Evolutionary conservation across 53 echinoderm and acorn worm genomes (phyloP), one percentile per base, ranked within the genome.

Genomic region (Apostichopus leukothele): DNA sequence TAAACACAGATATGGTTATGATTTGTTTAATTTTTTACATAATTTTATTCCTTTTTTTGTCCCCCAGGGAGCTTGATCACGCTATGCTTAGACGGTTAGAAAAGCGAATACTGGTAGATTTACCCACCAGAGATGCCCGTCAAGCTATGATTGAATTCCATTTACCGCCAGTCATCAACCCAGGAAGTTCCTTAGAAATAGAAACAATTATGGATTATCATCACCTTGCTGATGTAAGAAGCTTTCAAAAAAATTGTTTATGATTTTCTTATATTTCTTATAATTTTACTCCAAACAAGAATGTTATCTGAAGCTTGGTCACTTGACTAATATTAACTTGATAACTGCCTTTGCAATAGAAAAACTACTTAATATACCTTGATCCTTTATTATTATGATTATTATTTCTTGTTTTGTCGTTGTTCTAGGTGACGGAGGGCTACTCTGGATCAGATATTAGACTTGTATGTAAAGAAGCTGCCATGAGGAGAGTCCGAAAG

Each of bases 371-470:
- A 39, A 39, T 39, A 3, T 39, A 1, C 39, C 3, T 39, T 39
- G 39, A 39, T 39, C 39, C 39, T 39, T 2, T 39, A 39, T 39
- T 1, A 3, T 39, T 39, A 39, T 39, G 2, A 39, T 39, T 1
- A 39, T 39, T 39, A 61, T 63, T 16, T 8, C 16, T 63, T 16
- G 16, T 13, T 16, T 92, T 84, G 21, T 14, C 50, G 23, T 52
- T 73, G 52, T 11, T 78, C 13, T 75, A 96, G 96, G 77, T 79
- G 59, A 96, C 96, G 11, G 94, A 96, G 19, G 96, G 96, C 5
- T 96, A 96, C 86, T 96, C 96, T n/a, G 96, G 96, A 10, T 94
- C 96, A 22, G 96, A 96, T 73, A 89, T 96, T 23, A 94, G 92
- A 75, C 91, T 96, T 53, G 96, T 96, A 1, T 93, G 94, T 60